Conservation (phyloP, 2,797 vertebrate species). For the Lepidocolaptes lacrymiger region DNA sequence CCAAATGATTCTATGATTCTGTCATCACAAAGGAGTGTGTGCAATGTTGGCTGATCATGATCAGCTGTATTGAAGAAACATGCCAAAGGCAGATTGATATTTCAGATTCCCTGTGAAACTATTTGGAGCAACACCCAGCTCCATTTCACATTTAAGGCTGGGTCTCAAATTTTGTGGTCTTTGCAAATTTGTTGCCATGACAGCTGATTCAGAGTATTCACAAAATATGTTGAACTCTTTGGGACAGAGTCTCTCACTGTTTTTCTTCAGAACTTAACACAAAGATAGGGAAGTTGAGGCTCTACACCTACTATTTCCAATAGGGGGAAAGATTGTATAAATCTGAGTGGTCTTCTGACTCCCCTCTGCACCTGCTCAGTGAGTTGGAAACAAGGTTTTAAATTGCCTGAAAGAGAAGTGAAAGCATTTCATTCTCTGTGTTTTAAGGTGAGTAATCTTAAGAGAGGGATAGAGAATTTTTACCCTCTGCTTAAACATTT, state of each 20-base stretch:
- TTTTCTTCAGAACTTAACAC: background rate
- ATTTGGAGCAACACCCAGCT: background rate
- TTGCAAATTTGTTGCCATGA: background rate
- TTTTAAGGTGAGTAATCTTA: background rate
- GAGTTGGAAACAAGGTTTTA: background rate
- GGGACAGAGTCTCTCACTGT: background rate
- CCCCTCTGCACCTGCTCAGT: background rate
- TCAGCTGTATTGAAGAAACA: background rate
- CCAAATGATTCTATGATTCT: background rate
- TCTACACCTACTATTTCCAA: background rate
- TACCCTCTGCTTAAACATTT: background rate
- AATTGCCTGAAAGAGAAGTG: background rate
- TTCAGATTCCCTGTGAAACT: background rate
- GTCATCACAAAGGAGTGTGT: background rate
- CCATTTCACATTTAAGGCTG: background rate
- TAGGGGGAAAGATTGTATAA: background rate
- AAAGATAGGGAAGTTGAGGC: background rate
- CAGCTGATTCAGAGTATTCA: background rate
- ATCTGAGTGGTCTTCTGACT: background rate
- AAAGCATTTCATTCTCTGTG: background rate
- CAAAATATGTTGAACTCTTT: background rate
- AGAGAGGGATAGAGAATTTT: background rate
- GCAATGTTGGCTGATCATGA: background rate
- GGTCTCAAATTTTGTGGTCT: background rate
- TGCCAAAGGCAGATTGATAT: accelerated